Percentiles rank a stretch among this genome's conserved stretches.
phyloP scores from a whole-genome alignment of 1,140 invertebrate genomes.

The Sinella curviseta region DNA sequence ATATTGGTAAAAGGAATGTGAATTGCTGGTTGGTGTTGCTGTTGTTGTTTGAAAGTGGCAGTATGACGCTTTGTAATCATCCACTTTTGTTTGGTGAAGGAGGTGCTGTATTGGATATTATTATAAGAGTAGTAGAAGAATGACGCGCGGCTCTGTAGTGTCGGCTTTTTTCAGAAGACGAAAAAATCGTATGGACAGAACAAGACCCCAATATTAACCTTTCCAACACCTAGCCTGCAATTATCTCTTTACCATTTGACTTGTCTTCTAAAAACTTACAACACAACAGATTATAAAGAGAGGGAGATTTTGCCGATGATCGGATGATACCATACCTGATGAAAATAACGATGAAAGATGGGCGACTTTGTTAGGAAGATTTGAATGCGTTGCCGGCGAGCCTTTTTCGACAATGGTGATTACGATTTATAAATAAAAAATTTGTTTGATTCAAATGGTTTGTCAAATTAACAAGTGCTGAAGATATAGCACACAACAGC shows the following conservation, averaged over 20 bases:
- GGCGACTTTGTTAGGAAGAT: too few species aligned
- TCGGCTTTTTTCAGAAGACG: background rate
- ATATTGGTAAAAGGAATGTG: background rate
- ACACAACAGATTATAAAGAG: background rate
- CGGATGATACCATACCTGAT: background rate
- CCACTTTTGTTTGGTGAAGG: background rate
- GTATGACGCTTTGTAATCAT: background rate
- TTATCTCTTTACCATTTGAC: constrained; percentile 26
- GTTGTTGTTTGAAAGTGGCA: background rate
- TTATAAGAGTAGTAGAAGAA: background rate
- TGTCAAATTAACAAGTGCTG: too few species aligned
- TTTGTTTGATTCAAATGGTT: too few species aligned
- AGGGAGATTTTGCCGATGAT: too few species aligned
- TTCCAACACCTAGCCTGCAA: constrained; percentile 23
- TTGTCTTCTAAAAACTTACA: background rate
- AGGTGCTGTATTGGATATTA: constrained; percentile 3
- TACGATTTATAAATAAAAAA: too few species aligned
- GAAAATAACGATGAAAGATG: background rate
- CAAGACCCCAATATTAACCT: constrained; percentile 24
- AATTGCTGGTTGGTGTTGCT: background rate
- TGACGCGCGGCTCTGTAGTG: background rate
- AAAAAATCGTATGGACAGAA: background rate
- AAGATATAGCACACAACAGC: too few species aligned
- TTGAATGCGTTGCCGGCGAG: too few species aligned
- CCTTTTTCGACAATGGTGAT: too few species aligned